Conservation (phyloP, 1,140 invertebrate species). For the Leucophenga varia region DNA sequence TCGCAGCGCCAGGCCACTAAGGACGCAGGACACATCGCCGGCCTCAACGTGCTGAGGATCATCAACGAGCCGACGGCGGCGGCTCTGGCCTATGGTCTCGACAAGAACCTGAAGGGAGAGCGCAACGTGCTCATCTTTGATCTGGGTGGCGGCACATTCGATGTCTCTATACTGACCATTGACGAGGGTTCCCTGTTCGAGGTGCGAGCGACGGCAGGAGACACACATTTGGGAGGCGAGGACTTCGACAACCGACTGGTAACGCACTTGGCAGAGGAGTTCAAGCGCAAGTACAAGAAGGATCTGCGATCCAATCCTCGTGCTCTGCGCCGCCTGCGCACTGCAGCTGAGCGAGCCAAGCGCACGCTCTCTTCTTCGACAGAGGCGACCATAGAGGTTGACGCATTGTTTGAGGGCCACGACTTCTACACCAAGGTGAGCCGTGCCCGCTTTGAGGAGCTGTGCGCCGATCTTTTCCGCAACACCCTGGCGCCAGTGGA, state of each 20-base stretch:
- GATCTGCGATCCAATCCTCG: conserved; percentile 74
- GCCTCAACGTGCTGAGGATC: conserved; percentile 69
- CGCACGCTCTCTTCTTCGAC: conserved; percentile 68
- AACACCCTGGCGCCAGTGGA: conserved; percentile 71
- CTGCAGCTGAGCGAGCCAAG: conserved; percentile 73
- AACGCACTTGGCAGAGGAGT: conserved; percentile 74
- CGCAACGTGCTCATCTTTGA: conserved; percentile 75
- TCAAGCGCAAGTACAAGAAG: conserved; percentile 82
- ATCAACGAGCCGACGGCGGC: conserved; percentile 76
- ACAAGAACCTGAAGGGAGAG: conserved; percentile 75
- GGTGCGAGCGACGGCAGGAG: conserved; percentile 76
- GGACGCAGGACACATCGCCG: conserved; percentile 68
- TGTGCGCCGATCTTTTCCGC: conserved; percentile 80
- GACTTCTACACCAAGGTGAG: conserved; percentile 86
- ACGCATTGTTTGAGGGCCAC: conserved; percentile 71
- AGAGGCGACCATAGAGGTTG: conserved; percentile 72
- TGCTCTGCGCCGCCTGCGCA: conserved; percentile 73
- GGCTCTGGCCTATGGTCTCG: conserved; percentile 73
- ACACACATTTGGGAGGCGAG: conserved; percentile 74
- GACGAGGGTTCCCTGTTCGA: conserved; percentile 80
- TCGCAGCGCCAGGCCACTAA: conserved; percentile 68
- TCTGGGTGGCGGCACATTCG: conserved; percentile 75
- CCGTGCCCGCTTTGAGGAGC: conserved; percentile 81
- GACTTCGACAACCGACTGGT: conserved; percentile 83
- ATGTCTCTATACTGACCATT: conserved; percentile 85